Conservation (phyloP, 2,797 vertebrate genomes). For the Onychomys leucogaster region DNA sequence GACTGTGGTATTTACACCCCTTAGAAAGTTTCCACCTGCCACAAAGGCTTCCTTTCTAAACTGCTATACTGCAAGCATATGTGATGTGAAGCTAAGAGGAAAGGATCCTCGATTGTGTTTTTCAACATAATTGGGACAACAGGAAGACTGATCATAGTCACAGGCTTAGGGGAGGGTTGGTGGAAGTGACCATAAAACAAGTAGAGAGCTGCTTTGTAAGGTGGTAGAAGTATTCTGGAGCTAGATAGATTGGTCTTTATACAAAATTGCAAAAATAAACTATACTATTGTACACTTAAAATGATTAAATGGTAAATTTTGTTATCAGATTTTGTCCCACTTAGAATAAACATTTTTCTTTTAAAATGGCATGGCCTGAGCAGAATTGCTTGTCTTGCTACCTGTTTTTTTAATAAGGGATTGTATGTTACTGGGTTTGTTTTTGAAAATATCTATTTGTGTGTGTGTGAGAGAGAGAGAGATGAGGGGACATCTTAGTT, state of each 20-base stretch:
- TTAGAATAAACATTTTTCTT: not conserved
- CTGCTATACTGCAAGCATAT: not conserved
- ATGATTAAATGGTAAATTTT: not conserved
- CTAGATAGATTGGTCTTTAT: not conserved
- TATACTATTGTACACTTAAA: not conserved
- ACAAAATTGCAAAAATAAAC: not conserved
- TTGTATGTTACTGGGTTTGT: not conserved
- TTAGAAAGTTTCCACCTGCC: not conserved
- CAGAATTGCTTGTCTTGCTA: not conserved
- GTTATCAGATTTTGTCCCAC: not conserved
- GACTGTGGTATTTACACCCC: not conserved
- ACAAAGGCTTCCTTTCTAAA: not conserved
- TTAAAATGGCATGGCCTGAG: not conserved
- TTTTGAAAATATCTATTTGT: not conserved
- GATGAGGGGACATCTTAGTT: not conserved
- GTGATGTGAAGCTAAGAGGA: not conserved
- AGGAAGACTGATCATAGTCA: slow-evolving; percentile 5
- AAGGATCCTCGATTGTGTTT: not conserved
- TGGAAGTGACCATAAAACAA: not conserved
- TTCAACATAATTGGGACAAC: not conserved
- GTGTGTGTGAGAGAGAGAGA: not conserved
- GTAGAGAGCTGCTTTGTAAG: not conserved
- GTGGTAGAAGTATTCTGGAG: not conserved
- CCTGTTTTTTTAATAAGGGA: not conserved
- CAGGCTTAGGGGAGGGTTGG: not conserved